These are phyloP conservation scores for Trypoxylus dichotomus DNA, from an alignment of 1,140 invertebrate species.

Conservation along the genomic window DNA sequence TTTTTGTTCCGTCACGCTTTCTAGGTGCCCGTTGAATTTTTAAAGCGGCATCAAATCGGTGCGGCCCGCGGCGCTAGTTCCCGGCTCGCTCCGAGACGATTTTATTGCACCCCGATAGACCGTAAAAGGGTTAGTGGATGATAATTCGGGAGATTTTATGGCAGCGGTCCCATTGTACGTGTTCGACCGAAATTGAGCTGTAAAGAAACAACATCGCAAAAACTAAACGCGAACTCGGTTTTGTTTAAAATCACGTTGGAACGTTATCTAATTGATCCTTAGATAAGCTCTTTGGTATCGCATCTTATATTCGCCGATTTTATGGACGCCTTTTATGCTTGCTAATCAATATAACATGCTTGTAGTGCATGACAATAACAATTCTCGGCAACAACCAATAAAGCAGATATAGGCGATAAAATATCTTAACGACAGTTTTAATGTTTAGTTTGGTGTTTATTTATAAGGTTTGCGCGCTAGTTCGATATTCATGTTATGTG, in stretches of 20 bases:
- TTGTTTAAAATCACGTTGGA: too few species aligned
- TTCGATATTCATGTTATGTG: conserved; percentile 12
- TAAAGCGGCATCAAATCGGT: neutral
- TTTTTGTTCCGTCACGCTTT: neutral
- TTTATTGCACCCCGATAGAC: conserved; percentile 30
- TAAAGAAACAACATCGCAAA: neutral
- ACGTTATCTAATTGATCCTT: too few species aligned
- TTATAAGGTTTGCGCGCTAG: conserved; percentile 1
- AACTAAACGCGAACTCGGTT: too few species aligned
- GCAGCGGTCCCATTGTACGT: neutral
- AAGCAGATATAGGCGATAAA: conserved; percentile 14
- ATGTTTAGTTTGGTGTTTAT: conserved; percentile 24
- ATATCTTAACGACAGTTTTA: conserved; percentile 24
- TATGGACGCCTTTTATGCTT: neutral
- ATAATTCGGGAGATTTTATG: conserved; percentile 27
- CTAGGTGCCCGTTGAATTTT: conserved; percentile 29
- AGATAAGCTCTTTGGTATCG: too few species aligned
- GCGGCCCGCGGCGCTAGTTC: neutral
- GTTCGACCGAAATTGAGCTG: neutral
- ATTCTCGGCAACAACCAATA: neutral
- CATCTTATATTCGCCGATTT: neutral
- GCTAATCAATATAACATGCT: conserved; percentile 2
- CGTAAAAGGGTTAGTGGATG: conserved; percentile 30
- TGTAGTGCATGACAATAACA: conserved; percentile 3
- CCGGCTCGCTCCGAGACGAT: neutral